Evolutionary conservation across 2,888 invertebrate genomes (phyloP).

Genomic region (Oithona nana): DNA sequence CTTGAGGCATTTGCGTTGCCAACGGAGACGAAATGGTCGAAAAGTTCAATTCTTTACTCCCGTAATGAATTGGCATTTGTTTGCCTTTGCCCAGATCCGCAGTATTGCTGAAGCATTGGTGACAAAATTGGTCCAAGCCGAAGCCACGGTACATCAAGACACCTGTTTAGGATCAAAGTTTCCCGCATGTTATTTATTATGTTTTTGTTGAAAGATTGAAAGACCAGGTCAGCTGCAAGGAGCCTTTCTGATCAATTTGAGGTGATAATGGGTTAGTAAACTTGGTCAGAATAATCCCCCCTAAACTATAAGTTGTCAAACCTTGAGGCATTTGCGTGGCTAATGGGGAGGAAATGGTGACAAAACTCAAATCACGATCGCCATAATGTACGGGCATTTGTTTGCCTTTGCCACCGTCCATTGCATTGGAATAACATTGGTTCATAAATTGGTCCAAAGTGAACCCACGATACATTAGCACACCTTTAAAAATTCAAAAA

Average conservation of each 20-base stretch:
- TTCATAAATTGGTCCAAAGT: conserved; percentile 65
- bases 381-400: conserved; percentile 99
- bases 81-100: conserved; percentile 68
- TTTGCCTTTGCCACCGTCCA: conserved; percentile 65
- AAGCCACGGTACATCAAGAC: conserved; percentile 83
- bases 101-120: conserved; percentile 88
- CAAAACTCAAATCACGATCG: conserved; percentile 57
- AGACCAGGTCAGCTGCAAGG: no score
- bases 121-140: conserved; percentile 59
- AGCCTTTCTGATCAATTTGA: no score
- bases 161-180: conserved; percentile 31
- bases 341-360: conserved; percentile 87
- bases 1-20: conserved; percentile 91
- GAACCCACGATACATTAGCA: conserved; percentile 77
- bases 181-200: no score
- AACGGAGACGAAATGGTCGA: conserved; percentile 90
- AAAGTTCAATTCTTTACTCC: conserved; percentile 60
- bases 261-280: no score
- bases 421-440: conserved; percentile 85
- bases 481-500: conserved; percentile 33
- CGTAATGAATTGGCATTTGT: conserved; percentile 98
- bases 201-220: no score
- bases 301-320: no score
- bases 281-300: no score
- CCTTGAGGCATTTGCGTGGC: conserved; percentile 93